phyloP scores from a whole-genome alignment of 2,888 invertebrate species.

The Pycnomerus fuliginosus region DNA sequence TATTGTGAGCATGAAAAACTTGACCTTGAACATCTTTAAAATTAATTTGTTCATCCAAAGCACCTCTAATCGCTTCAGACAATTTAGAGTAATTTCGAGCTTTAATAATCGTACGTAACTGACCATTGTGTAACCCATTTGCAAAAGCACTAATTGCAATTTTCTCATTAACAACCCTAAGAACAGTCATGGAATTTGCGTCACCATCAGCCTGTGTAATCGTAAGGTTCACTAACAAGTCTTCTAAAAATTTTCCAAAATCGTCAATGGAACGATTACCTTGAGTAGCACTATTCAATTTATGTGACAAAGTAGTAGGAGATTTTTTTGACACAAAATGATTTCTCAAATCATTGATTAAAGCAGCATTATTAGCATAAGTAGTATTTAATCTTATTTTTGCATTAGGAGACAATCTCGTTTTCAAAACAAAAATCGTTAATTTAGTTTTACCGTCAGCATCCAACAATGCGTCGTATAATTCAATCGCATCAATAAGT shows the following conservation, averaged over 20 bases:
- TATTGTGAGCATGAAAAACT: constrained; percentile 3
- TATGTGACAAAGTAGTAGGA: constrained; percentile 10
- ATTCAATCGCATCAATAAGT: constrained; percentile 30
- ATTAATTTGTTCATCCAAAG: constrained; percentile 14
- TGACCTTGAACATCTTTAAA: background rate
- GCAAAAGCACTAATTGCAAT: constrained; percentile 27
- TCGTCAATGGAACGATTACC: constrained; percentile 17
- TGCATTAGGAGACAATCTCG: constrained; percentile 15
- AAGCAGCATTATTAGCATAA: constrained; percentile 14
- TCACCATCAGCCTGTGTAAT: constrained; percentile 25
- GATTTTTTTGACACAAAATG: constrained; percentile 24
- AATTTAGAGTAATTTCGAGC: constrained; percentile 22
- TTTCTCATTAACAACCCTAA: constrained; percentile 26
- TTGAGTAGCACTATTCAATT: constrained; percentile 20
- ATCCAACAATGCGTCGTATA: constrained; percentile 25
- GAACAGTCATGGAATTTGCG: constrained; percentile 7
- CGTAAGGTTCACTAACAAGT: constrained; percentile 23
- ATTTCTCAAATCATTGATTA: constrained; percentile 20
- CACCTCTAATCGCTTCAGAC: constrained; percentile 14
- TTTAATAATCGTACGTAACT: constrained; percentile 23
- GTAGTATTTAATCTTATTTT: constrained; percentile 20
- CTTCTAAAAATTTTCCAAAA: constrained; percentile 22
- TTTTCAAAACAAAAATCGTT: constrained; percentile 26
- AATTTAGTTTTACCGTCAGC: constrained; percentile 24
- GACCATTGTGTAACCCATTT: constrained; percentile 21